These are phyloP conservation scores for Amphiprion percula DNA, from an alignment of 2,113 vertebrate genomes.

Conservation along the genomic window DNA sequence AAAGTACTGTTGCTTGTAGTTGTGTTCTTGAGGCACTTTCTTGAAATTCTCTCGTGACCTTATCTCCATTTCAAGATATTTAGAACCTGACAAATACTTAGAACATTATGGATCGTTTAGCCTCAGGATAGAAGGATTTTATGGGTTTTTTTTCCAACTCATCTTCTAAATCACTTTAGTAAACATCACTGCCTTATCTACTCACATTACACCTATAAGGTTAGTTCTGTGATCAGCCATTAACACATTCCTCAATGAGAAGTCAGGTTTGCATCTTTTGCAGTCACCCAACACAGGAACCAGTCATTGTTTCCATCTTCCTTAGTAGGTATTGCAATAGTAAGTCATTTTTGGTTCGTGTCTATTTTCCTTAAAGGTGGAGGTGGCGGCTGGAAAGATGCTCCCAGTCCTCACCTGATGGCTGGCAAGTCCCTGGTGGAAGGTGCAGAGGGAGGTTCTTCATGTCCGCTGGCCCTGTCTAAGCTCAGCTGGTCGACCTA, in stretches of 20 bases:
- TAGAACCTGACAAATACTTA: too few relatives aligned
- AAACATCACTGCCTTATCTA: too few relatives aligned
- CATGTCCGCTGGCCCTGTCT: conserved; percentile 86
- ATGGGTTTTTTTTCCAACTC: too few relatives aligned
- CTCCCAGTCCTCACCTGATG: conserved; percentile 67
- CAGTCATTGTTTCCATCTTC: background rate
- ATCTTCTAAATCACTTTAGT: too few relatives aligned
- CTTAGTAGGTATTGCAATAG: background rate
- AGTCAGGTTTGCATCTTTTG: too few relatives aligned
- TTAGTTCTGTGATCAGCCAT: background rate
- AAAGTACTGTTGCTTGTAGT: too few relatives aligned
- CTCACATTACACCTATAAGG: too few relatives aligned
- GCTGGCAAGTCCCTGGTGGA: conserved; percentile 88
- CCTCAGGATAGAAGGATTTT: too few relatives aligned
- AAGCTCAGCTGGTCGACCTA: conserved; percentile 89
- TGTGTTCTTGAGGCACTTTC: background rate
- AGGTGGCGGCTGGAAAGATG: conserved; percentile 89
- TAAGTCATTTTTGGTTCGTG: background rate
- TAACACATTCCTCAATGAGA: too few relatives aligned
- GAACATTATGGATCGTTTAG: too few relatives aligned
- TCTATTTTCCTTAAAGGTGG: conserved; percentile 80
- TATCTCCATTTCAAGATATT: background rate
- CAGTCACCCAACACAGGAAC: background rate
- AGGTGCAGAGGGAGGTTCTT: conserved; percentile 87
- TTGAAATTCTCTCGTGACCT: too few relatives aligned